Percentiles rank a stretch among this genome's conserved stretches.
Evolutionary conservation across 2,888 invertebrate species (phyloP).

Genomic region (Shargacucullia verbasci): DNA sequence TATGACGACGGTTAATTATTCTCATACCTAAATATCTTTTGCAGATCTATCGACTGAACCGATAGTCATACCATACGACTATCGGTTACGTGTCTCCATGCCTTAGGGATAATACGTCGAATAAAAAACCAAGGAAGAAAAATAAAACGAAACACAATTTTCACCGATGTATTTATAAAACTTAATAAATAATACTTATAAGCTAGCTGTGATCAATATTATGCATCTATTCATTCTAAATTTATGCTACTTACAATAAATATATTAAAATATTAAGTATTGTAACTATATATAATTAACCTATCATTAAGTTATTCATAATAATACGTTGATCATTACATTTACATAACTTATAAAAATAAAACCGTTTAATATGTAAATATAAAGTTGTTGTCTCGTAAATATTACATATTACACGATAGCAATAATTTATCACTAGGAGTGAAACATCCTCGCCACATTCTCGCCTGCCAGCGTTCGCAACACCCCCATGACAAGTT

Average conservation of each 20-base stretch:
- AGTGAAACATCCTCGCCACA: too few relatives aligned
- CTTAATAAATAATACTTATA: constrained; percentile 41
- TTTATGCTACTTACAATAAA: constrained; percentile 39
- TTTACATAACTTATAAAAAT: not conserved
- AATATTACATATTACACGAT: too few relatives aligned
- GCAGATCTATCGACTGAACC: too few relatives aligned
- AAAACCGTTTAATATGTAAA: constrained; percentile 6
- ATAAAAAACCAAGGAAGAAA: not conserved
- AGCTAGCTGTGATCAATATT: constrained; percentile 29
- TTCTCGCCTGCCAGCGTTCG: too few relatives aligned
- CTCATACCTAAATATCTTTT: too few relatives aligned
- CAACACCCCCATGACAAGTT: too few relatives aligned
- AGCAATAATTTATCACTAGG: too few relatives aligned
- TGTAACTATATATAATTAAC: too few relatives aligned
- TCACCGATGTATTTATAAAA: constrained; percentile 43
- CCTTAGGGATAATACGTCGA: too few relatives aligned
- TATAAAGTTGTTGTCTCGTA: not conserved
- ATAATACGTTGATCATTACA: not conserved
- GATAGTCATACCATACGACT: too few relatives aligned
- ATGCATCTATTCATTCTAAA: constrained; percentile 18
- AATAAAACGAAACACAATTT: constrained; percentile 9
- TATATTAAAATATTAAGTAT: constrained; percentile 23
- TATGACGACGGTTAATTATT: too few relatives aligned
- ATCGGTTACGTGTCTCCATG: too few relatives aligned
- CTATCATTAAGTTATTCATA: constrained; percentile 4